Base-by-base conservation (phyloP, 2,888 invertebrate genomes). In the Athetis lepigone region DNA sequence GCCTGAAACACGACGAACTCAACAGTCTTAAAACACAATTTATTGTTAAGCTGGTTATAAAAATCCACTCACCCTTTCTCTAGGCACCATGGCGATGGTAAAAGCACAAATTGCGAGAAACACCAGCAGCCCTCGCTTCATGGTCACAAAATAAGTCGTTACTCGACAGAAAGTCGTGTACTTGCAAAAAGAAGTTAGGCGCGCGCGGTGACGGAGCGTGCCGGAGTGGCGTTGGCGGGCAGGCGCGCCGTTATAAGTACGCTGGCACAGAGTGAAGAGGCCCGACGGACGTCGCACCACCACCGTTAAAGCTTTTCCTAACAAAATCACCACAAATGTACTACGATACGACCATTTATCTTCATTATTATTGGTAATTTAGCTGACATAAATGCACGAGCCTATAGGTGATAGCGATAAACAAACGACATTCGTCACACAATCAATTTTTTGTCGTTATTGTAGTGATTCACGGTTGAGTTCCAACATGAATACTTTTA, bases 61-160 rank as follows among this genome's bases (percentile, higher is more conserved):
- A 75, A 58, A 70, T 21, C 36, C 58, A 90, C 93, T 93, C 72
- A 93, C 93, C 89, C 84, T 89, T 7, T 84, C 75, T 59, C 79
- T 83, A 5, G 89, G 88, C 33, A 89, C 88, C 86, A 90, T 86
- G 58, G 92, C 91, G n/a, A 77, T 77, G 13, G 88, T 70, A 64
- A 89, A 50, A 45, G 86, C 79, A 75, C 85, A 88, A 49, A 87
- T 54, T 33, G 81, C 84, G 33, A 92, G 45, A 2, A 92, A 61
- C 54, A 90, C 47, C 11, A 92, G 45, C 39, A 89, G 61, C 68
- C 72, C 74, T 52, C 57, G 81, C 63, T 84, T 89, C 92, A 90
- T 91, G 62, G 56, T 89, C 77, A 83, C 80, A 45, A 50, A 52
- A 33, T 33, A 33, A 47, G 51, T 58, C 47, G 52, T 36, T 55